Evolutionary conservation across 2,113 vertebrate species (phyloP), one percentile per base, ranked within the genome.

Genomic region (Halcyon malimbica): DNA sequence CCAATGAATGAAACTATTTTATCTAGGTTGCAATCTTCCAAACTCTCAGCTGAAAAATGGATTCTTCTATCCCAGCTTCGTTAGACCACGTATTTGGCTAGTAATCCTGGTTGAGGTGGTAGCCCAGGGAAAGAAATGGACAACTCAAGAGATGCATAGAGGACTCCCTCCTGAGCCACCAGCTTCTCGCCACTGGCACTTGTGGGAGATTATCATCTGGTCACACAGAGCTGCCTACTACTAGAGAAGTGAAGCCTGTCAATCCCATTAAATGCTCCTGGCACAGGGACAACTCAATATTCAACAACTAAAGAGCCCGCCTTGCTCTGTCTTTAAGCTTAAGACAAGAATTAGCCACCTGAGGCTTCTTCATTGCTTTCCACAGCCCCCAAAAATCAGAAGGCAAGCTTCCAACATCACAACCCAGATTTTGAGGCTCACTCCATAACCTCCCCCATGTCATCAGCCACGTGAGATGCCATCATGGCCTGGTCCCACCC

Each of bases 91-190:
- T 14, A 24, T 35, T 18, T 67, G 78, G 11, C 31, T 5, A 17
- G 26, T 15, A 44, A 88, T 28, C 39, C 41, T 56, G 33, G 17
- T 11, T 1, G 4, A 16, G 23, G 29, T 20, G 35, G 77, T 6
- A 54, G 56, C 48, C 87, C 56, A 6, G 3, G 9, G 31, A 82
- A 25, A 68, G 46, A 53, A 60, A 15, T 0, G 5, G n/a, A 44
- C 31, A 24, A 24, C 59, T 57, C 3, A 3, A 48, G 54, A 78
- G 25, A 31, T 10, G 13, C 0, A 0, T 10, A 29, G 24, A 64
- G 21, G 41, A 59, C 0, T 0, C 21, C 12, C 31, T 69, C n/a
- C 53, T 8, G 28, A n/a, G 11, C 15, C 1, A 1, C 35, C 53
- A 28, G 29, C 19, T 74, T 11, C 56, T 50, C 60, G 31, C 46